phyloP scores from a whole-genome alignment of 2,797 vertebrate genomes.

The Rhyacichthys aspro region DNA sequence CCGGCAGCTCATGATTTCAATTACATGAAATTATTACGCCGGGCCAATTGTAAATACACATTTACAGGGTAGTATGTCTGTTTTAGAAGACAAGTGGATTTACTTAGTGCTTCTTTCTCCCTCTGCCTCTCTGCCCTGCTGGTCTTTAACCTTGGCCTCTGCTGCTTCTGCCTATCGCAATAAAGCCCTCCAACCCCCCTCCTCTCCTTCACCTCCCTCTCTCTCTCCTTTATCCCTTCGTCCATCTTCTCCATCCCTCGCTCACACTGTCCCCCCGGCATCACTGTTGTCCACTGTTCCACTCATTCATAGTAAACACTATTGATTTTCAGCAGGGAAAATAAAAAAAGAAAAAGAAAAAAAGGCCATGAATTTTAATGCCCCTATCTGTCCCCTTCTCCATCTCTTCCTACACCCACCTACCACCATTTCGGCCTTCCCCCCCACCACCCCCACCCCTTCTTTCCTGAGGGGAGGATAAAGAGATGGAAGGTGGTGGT shows the following conservation, averaged over 20 bases:
- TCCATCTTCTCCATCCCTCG: conserved; percentile 46
- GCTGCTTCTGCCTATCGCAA: conserved; percentile 77
- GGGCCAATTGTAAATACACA: conserved; percentile 58
- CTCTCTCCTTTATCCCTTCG: conserved; percentile 23
- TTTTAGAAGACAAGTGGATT: conserved; percentile 72
- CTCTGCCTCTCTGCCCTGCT: conserved; percentile 65
- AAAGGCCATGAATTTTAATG: conserved; percentile 87
- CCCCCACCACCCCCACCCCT: conserved; percentile 56
- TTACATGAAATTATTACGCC: conserved; percentile 39
- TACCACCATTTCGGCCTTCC: conserved; percentile 46
- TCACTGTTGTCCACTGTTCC: conserved; percentile 83
- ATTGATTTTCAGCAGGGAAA: conserved; percentile 86
- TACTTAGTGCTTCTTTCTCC: conserved; percentile 62
- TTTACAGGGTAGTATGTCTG: conserved; percentile 58
- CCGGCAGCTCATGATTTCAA: conserved; percentile 36
- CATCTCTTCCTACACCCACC: conserved; percentile 77
- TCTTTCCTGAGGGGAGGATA: conserved; percentile 83
- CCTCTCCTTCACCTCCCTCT: conserved; percentile 29
- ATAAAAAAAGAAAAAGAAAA: conserved; percentile 84
- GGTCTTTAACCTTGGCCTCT: conserved; percentile 85
- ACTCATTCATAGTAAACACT: conserved; percentile 89
- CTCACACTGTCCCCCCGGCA: conserved; percentile 70
- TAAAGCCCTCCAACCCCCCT: conserved; percentile 74
- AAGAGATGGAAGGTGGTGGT: conserved; percentile 76
- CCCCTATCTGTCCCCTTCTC: conserved; percentile 81